phyloP scores from a whole-genome alignment of 2,113 vertebrate genomes.

The Anseranas semipalmata region DNA sequence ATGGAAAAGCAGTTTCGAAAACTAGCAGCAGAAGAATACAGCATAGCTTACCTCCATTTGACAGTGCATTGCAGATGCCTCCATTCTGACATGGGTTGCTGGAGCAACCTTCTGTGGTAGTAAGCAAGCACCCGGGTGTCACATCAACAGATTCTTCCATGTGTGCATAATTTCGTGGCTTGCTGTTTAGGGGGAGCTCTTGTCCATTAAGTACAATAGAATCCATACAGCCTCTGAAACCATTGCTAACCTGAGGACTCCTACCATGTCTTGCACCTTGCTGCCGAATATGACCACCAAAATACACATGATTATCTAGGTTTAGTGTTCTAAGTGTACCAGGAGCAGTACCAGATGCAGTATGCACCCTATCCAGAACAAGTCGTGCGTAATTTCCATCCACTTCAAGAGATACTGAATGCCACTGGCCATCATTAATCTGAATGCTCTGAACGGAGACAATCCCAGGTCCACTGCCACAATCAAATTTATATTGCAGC shows the following conservation, averaged over 20 bases:
- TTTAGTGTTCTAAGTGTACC: conserved; percentile 94
- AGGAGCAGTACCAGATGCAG: conserved; percentile 91
- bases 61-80: conserved; percentile 84
- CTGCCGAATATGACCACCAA: conserved; percentile 91
- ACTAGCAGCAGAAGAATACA: neutral
- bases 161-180: conserved; percentile 81
- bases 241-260: conserved; percentile 84
- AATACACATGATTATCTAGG: conserved; percentile 90
- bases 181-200: conserved; percentile 89
- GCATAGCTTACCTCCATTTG: conserved; percentile 84
- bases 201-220: conserved; percentile 89
- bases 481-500: conserved; percentile 97
- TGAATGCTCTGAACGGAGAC: conserved; percentile 95
- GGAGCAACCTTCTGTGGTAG: conserved; percentile 84
- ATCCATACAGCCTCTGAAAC: conserved; percentile 93
- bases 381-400: conserved; percentile 93
- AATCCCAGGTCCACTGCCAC: conserved; percentile 93
- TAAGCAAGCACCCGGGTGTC: conserved; percentile 85
- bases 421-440: conserved; percentile 95
- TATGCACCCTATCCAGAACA: conserved; percentile 91
- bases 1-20: neutral
- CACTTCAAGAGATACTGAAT: conserved; percentile 89
- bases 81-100: conserved; percentile 92
- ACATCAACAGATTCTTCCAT: conserved; percentile 91
- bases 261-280: conserved; percentile 79